Evolutionary conservation across 2,888 invertebrate genomes (phyloP).

Genomic region (Euplagia quadripunctaria): DNA sequence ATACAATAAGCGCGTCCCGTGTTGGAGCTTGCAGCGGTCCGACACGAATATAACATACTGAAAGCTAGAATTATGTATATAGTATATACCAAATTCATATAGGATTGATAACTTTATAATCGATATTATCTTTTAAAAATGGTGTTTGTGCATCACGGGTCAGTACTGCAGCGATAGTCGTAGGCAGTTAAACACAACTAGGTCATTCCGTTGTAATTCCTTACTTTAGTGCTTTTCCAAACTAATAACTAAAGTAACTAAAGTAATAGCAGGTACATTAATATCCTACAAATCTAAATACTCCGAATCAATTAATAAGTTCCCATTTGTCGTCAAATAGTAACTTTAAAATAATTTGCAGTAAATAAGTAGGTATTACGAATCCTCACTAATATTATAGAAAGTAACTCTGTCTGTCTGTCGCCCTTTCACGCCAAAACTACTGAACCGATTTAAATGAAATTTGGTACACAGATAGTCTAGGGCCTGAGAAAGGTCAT

Average conservation of each 20-base stretch:
- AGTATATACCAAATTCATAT: slow-evolving; percentile 32
- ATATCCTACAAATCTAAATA: slow-evolving; percentile 5
- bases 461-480: too few species aligned
- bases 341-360: slow-evolving; percentile 22
- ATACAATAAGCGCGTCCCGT: slow-evolving; percentile 53
- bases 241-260: slow-evolving; percentile 15
- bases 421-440: too few species aligned
- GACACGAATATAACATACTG: slow-evolving; percentile 46
- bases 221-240: slow-evolving; percentile 31
- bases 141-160: slow-evolving; percentile 38
- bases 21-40: slow-evolving; percentile 57
- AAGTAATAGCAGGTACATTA: slow-evolving; percentile 21
- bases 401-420: too few species aligned
- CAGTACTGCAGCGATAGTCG: slow-evolving; percentile 39
- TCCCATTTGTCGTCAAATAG: background rate
- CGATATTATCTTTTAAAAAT: slow-evolving; percentile 42
- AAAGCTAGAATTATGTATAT: slow-evolving; percentile 36
- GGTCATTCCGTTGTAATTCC: slow-evolving; percentile 37
- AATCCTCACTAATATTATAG: too few species aligned
- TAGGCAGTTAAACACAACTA: slow-evolving; percentile 51
- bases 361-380: background rate
- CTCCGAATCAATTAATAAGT: background rate
- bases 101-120: slow-evolving; percentile 39
- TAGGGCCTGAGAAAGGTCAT: too few species aligned
- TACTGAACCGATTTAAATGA: too few species aligned